Conservation (phyloP, 1,140 invertebrate species). For the Arion vulgaris region DNA sequence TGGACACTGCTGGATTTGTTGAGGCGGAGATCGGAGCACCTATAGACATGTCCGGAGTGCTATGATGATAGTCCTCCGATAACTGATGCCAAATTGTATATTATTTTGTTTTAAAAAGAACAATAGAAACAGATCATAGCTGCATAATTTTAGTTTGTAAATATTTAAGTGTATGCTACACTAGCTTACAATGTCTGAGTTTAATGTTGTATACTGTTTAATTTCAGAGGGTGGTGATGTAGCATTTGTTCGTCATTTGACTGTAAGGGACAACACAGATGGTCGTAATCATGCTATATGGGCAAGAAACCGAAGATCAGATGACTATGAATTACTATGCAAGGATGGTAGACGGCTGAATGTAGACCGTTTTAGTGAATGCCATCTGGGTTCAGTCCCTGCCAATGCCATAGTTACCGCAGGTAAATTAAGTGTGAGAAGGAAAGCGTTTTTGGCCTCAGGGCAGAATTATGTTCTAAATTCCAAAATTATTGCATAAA, state of each 20-base stretch:
- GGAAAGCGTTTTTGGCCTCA: background rate
- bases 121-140: too few relatives aligned
- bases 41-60: too few relatives aligned
- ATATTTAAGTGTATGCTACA: too few relatives aligned
- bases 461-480: background rate
- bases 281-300: constrained; percentile 90
- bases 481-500: background rate
- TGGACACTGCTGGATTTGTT: too few relatives aligned
- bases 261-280: constrained; percentile 91
- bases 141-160: too few relatives aligned
- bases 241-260: constrained; percentile 94
- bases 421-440: constrained; percentile 75
- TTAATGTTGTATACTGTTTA: too few relatives aligned
- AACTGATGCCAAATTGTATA: too few relatives aligned
- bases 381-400: constrained; percentile 92
- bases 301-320: constrained; percentile 89
- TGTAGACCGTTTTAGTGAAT: constrained; percentile 84
- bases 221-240: constrained; percentile 82
- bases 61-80: too few relatives aligned
- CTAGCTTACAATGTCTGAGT: too few relatives aligned
- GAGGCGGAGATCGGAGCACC: too few relatives aligned
- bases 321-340: constrained; percentile 95
- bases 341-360: constrained; percentile 85
- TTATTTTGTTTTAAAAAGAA: too few relatives aligned
- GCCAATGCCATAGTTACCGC: constrained; percentile 92